These are phyloP conservation scores for Lanius ludovicianus DNA, from an alignment of 2,113 vertebrate genomes.

Conservation along the genomic window DNA sequence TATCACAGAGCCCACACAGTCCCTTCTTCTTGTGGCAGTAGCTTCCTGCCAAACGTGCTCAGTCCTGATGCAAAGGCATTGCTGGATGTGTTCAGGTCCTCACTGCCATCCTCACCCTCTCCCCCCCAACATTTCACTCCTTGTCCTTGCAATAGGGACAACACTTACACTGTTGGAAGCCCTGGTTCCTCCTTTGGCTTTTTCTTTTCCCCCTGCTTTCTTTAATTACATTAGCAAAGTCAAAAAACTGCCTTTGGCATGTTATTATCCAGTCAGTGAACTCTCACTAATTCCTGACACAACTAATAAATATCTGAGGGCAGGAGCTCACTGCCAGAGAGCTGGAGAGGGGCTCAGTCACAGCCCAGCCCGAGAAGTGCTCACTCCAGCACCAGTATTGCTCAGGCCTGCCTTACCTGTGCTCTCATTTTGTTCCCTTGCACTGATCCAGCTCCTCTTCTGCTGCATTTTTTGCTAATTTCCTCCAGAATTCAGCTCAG, in stretches of 20 bases:
- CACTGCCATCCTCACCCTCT: not conserved
- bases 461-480: not conserved
- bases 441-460: not conserved
- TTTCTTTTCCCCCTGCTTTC: not conserved
- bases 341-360: not conserved
- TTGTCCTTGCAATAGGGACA: not conserved
- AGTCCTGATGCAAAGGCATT: not conserved
- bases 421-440: not conserved
- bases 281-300: constrained; percentile 65
- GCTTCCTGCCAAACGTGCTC: not conserved
- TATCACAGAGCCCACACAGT: not conserved
- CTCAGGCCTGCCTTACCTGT: not conserved
- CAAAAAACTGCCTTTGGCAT: constrained; percentile 37
- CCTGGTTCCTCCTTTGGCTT: not conserved
- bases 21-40: not conserved
- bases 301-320: constrained; percentile 18
- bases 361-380: not conserved
- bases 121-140: not conserved
- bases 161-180: rapidly evolving
- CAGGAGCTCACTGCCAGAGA: not conserved
- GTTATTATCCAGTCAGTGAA: constrained; percentile 56
- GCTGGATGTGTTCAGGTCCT: not conserved
- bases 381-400: rapidly evolving
- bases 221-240: constrained; percentile 52
- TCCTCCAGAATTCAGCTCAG: not conserved